Evolutionary conservation across 1,140 invertebrate species (phyloP).

Genomic region (Tachypleus tridentatus): DNA sequence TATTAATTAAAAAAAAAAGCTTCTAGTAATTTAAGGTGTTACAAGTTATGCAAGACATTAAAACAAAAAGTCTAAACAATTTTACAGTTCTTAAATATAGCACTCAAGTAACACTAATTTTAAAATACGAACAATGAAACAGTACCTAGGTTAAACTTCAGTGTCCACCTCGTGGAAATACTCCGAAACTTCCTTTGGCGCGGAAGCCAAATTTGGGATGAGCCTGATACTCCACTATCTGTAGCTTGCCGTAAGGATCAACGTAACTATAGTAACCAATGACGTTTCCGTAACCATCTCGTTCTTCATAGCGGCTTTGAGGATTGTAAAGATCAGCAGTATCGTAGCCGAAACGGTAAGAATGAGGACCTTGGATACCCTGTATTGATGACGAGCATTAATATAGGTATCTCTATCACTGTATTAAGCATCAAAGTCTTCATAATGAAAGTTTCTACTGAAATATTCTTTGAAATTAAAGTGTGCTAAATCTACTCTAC

Average conservation of each 20-base stretch:
- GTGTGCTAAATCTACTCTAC: too few species aligned
- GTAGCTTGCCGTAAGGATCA: conserved; percentile 61
- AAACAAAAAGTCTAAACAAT: too few species aligned
- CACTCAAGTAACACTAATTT: too few species aligned
- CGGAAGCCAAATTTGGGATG: conserved; percentile 53
- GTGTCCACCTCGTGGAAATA: neutral
- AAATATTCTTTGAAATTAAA: too few species aligned
- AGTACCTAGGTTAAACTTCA: neutral
- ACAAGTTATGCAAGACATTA: too few species aligned
- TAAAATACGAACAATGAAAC: too few species aligned
- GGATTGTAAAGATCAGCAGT: conserved; percentile 67
- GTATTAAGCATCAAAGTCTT: too few species aligned
- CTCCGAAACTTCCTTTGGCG: conserved; percentile 4
- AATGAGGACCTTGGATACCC: conserved; percentile 66
- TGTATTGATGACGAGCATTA: conserved; percentile 19
- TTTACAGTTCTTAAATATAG: too few species aligned
- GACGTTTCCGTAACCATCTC: conserved; percentile 57
- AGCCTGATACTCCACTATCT: conserved; percentile 61
- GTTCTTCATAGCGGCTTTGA: conserved; percentile 67
- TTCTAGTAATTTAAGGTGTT: too few species aligned
- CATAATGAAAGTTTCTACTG: too few species aligned
- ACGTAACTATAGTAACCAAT: conserved; percentile 72
- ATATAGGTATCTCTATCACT: too few species aligned
- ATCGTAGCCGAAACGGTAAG: conserved; percentile 75
- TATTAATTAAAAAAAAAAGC: too few species aligned